Percentiles rank a stretch among this genome's conserved stretches.
Conservation (phyloP, 2,888 invertebrate genomes). For the Drosophila mettleri region DNA sequence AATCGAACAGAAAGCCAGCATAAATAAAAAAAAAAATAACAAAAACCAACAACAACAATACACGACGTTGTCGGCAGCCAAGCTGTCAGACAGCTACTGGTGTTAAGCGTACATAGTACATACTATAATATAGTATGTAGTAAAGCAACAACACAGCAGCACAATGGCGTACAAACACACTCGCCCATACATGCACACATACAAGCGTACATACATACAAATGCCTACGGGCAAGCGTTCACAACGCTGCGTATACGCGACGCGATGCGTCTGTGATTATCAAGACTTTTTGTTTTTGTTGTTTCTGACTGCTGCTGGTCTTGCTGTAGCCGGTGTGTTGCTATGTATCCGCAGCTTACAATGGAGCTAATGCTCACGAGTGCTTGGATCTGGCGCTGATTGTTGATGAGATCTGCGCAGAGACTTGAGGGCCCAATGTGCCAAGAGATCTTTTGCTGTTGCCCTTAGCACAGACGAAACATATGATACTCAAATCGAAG, state of each 20-base stretch:
- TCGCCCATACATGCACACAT: constrained; percentile 13
- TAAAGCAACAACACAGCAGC: constrained; percentile 57
- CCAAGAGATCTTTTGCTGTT: constrained; percentile 27
- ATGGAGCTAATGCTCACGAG: constrained; percentile 59
- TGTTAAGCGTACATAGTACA: constrained; percentile 74
- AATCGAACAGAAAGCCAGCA: constrained; percentile 70
- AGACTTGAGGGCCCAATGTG: constrained; percentile 21
- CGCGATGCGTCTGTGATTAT: constrained; percentile 55
- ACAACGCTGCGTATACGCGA: constrained; percentile 75
- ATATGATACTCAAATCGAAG: constrained; percentile 35
- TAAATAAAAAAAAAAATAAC: constrained; percentile 60
- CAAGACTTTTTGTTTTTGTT: constrained; percentile 15
- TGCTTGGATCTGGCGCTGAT: constrained; percentile 41
- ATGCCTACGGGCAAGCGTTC: constrained; percentile 26
- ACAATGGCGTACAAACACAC: constrained; percentile 28
- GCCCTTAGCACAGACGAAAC: constrained; percentile 37
- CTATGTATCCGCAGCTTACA: constrained; percentile 31
- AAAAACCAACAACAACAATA: constrained; percentile 33
- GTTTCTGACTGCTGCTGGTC: constrained; percentile 9
- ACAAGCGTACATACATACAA: constrained; percentile 3
- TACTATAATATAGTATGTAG: constrained; percentile 60
- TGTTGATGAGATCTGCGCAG: constrained; percentile 37
- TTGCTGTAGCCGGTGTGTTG: constrained; percentile 23
- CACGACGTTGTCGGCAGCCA: constrained; percentile 67
- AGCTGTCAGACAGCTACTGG: constrained; percentile 81